A percentile compares a stretch with the other conserved stretches of the same genome.
phyloP scores from a whole-genome alignment of 2,113 vertebrate genomes.

The Rhinoderma darwinii region DNA sequence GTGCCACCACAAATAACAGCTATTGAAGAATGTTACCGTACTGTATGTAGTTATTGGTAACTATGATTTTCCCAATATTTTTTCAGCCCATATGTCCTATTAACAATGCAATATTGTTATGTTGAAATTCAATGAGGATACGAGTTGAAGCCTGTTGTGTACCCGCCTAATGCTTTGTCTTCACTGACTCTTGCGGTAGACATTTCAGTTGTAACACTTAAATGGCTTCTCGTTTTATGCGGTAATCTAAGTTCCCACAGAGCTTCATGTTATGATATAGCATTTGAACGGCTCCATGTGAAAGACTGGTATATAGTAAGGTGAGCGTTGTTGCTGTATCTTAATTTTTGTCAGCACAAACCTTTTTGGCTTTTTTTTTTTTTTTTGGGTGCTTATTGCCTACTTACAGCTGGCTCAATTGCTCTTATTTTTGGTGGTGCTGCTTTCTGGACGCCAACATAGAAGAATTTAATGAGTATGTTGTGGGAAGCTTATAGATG shows the following conservation, averaged over 20 bases:
- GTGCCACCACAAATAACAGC: constrained; percentile 17
- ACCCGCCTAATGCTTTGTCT: too few relatives aligned
- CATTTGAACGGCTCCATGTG: too few relatives aligned
- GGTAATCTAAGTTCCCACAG: too few relatives aligned
- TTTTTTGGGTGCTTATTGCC: too few relatives aligned
- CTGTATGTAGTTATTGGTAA: background rate
- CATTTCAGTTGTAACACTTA: too few relatives aligned
- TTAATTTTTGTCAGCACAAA: too few relatives aligned
- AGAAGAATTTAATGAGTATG: background rate
- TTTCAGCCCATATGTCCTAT: too few relatives aligned
- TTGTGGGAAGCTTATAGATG: constrained; percentile 49
- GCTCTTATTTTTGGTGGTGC: constrained; percentile 29
- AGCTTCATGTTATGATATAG: too few relatives aligned
- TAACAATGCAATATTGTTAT: too few relatives aligned
- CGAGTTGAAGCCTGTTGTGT: too few relatives aligned
- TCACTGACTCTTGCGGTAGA: too few relatives aligned
- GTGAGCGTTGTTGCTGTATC: background rate
- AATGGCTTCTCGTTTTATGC: background rate
- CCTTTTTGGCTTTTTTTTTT: background rate
- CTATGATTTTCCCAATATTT: background rate
- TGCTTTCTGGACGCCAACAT: background rate
- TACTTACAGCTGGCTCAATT: background rate
- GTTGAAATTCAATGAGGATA: background rate
- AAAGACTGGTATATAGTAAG: background rate
- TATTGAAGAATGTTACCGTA: background rate